Evolutionary conservation across 30 jellyfish, hydroid and myxozoan species (phyloP).

Genomic region (Hydractinia echinata): DNA sequence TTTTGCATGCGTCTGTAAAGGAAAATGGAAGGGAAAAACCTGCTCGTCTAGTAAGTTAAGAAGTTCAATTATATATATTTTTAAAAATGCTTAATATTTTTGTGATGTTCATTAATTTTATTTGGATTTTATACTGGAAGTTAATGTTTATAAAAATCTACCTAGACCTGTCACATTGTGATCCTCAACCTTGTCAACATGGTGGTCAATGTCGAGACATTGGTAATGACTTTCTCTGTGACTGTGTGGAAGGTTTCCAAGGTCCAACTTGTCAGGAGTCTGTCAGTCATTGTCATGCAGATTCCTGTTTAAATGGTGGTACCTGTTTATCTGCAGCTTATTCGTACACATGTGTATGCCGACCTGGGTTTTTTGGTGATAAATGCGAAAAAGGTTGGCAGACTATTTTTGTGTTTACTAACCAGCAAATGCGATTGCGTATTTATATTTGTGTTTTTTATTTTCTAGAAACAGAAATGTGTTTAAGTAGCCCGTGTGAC

Average conservation of each 20-base stretch:
- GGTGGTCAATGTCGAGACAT: constrained; percentile 24
- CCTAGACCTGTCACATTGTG: constrained; percentile 21
- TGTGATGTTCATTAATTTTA: background rate
- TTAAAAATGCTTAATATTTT: background rate
- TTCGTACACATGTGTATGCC: constrained; percentile 10
- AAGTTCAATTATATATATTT: background rate
- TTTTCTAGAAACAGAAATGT: constrained; percentile 14
- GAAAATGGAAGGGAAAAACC: constrained; percentile 32
- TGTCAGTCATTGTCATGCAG: background rate
- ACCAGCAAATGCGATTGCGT: background rate
- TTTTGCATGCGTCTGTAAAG: constrained; percentile 24
- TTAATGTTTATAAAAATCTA: background rate
- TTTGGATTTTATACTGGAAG: background rate
- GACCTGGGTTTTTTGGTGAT: constrained; percentile 17
- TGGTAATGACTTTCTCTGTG: constrained; percentile 10
- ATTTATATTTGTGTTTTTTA: background rate
- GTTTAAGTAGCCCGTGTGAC: constrained; percentile 30
- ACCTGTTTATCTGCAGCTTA: background rate
- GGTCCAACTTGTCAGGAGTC: constrained; percentile 22
- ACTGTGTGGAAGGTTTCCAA: constrained; percentile 9
- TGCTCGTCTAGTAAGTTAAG: constrained; percentile 29
- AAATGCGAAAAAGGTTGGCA: constrained; percentile 8
- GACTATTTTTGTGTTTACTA: background rate
- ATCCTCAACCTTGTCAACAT: constrained; percentile 14
- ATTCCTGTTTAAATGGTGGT: constrained; percentile 22